Conservation (phyloP, 2,113 vertebrate genomes). For the Coracopsis vasa region DNA sequence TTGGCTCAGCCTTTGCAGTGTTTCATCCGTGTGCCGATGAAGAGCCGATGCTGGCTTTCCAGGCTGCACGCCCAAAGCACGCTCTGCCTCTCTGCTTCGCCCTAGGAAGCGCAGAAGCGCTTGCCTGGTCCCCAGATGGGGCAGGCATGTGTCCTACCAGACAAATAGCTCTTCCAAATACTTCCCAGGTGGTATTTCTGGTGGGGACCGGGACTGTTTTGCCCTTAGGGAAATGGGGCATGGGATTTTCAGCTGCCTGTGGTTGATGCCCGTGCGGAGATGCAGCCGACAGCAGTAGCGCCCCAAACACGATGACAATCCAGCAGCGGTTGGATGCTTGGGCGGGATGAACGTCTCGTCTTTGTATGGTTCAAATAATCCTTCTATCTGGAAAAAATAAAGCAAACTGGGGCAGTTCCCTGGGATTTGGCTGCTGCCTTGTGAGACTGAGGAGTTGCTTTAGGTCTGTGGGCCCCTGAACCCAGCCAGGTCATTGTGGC, state of each 20-base stretch:
- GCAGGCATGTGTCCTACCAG: not conserved
- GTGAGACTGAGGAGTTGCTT: not conserved
- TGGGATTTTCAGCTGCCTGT: not conserved
- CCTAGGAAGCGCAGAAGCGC: not conserved
- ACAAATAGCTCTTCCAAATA: not conserved
- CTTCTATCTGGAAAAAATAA: not conserved
- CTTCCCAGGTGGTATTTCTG: not conserved
- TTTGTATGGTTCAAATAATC: not conserved
- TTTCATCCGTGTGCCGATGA: fast-evolving
- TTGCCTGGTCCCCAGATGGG: not conserved
- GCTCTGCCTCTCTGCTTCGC: fast-evolving
- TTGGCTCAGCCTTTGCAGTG: not conserved
- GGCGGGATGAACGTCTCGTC: fast-evolving
- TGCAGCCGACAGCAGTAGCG: not conserved
- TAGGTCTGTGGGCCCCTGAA: not conserved
- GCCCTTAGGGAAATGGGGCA: not conserved
- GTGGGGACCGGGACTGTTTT: not conserved
- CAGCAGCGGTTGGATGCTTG: not conserved
- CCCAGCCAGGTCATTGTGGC: not conserved
- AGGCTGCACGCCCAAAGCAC: not conserved
- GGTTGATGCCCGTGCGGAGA: not conserved
- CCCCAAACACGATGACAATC: not conserved
- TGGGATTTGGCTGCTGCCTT: not conserved
- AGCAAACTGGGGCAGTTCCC: not conserved
- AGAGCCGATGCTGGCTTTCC: not conserved